Evolutionary conservation across 2,113 vertebrate species (phyloP), one percentile per base, ranked within the genome.

Genomic region (Cairina moschata): DNA sequence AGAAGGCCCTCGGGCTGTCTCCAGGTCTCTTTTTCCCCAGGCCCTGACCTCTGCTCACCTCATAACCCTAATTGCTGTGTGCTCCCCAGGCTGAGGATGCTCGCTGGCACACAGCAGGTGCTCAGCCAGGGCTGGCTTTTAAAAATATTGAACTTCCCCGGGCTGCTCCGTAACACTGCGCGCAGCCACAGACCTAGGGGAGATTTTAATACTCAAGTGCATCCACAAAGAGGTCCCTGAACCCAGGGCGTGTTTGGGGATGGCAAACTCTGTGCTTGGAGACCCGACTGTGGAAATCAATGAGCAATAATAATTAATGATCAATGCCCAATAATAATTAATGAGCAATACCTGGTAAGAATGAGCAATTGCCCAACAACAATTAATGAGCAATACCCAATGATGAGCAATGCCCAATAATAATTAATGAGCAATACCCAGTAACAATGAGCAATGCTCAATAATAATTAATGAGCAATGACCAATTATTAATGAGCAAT

Each of bases 131-230:
- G 58, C 82, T 71, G 8, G 2, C 50, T 88, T 72, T 11, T 95
- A 22, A 86, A 96, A 96, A 91, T 67, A 77, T 88, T 94, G 36
- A 92, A 77, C 86, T 86, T 69, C 69, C 68, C n/a, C 38, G 42
- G 83, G 89, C 89, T 83, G 25, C 95, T 83, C 85, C 76, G 72
- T 44, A 74, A 90, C 73, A 0, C 40, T 15, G 42, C 17, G 52
- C 65, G 54, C 16, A 79, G 71, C 66, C 69, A 48, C 54, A 81
- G 77, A 1, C 34, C 60, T 0, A 1, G 48, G 56, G 46, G 89
- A 58, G 69, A 9, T 82, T 91, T 87, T 63, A 42, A 87, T 90
- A 78, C 83, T 81, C 87, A 10, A 31, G 86, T 76, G 81, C 74
- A 29, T 36, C 50, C 7, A 20, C 38, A 81, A 48, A 21, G 20